phyloP scores from a whole-genome alignment of 2,888 invertebrate species.

The Himalopsyche kuldschensis region DNA sequence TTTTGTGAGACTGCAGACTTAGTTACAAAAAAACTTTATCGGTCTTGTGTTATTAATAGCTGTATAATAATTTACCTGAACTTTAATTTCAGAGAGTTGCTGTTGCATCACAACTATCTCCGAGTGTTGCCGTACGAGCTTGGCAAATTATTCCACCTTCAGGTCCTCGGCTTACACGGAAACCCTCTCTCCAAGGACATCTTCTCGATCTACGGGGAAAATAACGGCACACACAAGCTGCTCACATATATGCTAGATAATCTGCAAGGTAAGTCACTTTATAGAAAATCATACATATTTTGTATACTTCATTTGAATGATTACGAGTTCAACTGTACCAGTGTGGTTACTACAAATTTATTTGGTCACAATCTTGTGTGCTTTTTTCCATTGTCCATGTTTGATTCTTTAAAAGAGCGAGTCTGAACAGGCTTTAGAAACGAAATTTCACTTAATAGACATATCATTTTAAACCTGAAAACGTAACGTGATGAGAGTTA shows the following conservation, averaged over 20 bases:
- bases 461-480: no score
- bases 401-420: no score
- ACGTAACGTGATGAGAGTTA: no score
- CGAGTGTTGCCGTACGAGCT: conserved; percentile 94
- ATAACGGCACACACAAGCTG: conserved; percentile 92
- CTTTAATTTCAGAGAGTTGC: conserved; percentile 75
- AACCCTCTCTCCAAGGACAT: conserved; percentile 95
- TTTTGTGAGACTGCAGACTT: no score
- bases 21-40: no score
- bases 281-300: conserved; percentile 8
- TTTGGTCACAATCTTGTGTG: no score
- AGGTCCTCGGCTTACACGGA: conserved; percentile 88
- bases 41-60: background rate
- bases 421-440: no score
- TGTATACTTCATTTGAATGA: background rate
- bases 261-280: conserved; percentile 79
- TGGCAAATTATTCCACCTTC: conserved; percentile 95
- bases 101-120: conserved; percentile 91
- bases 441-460: no score
- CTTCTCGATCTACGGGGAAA: conserved; percentile 87
- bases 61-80: background rate
- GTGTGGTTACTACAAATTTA: background rate
- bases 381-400: no score
- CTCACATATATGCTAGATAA: conserved; percentile 94
- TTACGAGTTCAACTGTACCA: conserved; percentile 4